A percentile compares a stretch with the other conserved stretches of the same genome.
Evolutionary conservation across 2,888 invertebrate species (phyloP).

Genomic region (Tortricodes alternella): DNA sequence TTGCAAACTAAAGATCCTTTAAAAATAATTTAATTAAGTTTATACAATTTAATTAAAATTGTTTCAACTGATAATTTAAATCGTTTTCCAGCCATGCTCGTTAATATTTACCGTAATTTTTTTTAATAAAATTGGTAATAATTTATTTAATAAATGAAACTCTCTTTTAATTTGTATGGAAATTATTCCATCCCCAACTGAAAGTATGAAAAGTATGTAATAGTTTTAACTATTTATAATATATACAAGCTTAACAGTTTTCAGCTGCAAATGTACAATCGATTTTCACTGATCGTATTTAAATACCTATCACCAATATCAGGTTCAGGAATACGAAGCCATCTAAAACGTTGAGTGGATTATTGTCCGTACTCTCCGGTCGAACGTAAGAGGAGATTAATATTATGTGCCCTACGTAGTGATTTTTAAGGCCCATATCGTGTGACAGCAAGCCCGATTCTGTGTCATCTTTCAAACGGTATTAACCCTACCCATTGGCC

Average conservation of each 20-base stretch:
- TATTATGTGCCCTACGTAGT: neutral
- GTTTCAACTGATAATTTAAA: no score
- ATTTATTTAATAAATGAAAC: no score
- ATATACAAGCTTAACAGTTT: no score
- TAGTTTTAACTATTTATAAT: neutral
- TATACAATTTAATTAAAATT: no score
- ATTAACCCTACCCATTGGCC: neutral
- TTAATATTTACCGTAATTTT: no score
- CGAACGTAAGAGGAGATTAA: constrained; percentile 12
- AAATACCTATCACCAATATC: constrained; percentile 1
- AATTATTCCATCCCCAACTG: neutral
- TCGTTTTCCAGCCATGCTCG: no score
- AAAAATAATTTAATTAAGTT: no score
- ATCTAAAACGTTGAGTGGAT: constrained; percentile 18
- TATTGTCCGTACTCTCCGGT: neutral
- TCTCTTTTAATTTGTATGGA: neutral
- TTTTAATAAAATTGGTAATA: no score
- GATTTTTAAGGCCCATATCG: neutral
- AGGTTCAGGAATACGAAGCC: constrained; percentile 18
- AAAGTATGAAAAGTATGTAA: neutral
- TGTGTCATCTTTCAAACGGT: neutral
- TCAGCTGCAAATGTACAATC: no score
- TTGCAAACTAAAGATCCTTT: no score
- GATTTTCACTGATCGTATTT: neutral
- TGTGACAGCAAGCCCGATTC: neutral